Percentiles rank a stretch among this genome's conserved stretches.
phyloP scores from a whole-genome alignment of 92 coral and sea anemone species.

The Epizoanthus ramosus region DNA sequence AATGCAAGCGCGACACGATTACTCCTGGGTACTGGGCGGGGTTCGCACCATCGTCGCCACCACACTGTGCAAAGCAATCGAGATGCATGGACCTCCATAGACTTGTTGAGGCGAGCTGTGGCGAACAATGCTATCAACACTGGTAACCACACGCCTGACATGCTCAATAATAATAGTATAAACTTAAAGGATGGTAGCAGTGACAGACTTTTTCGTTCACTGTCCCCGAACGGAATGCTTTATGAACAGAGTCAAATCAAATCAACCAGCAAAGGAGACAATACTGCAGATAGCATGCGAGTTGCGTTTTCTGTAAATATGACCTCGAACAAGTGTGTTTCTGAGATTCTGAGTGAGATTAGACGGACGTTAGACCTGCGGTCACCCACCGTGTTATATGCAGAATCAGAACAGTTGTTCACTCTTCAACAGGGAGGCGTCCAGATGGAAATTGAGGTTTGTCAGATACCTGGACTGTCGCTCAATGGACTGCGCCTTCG shows the following conservation, averaged over 20 bases:
- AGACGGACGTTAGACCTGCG: conserved; percentile 87
- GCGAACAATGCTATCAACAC: conserved; percentile 77
- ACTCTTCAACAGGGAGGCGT: conserved; percentile 92
- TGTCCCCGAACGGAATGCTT: conserved; percentile 87
- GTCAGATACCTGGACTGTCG: conserved; percentile 71
- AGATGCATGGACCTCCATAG: conserved; percentile 92
- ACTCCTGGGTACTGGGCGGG: conserved; percentile 53
- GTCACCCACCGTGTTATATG: conserved; percentile 77
- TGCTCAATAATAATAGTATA: conserved; percentile 91
- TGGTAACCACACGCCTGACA: conserved; percentile 83
- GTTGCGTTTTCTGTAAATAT: conserved; percentile 84
- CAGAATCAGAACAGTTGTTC: conserved; percentile 84
- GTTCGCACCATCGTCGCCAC: conserved; percentile 88
- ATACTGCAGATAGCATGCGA: conserved; percentile 71
- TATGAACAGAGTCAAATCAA: conserved; percentile 75
- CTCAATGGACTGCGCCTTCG: conserved; percentile 95
- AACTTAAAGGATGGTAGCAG: conserved; percentile 77
- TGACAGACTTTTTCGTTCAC: conserved; percentile 65
- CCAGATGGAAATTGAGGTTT: conserved; percentile 93
- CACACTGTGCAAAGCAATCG: conserved; percentile 90
- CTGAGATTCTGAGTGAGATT: conserved; percentile 90
- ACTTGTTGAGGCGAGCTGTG: conserved; percentile 85
- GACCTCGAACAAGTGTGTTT: conserved; percentile 88
- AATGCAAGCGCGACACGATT: conserved; percentile 67
- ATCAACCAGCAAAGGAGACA: conserved; percentile 76